These are phyloP conservation scores for Porites australiensis DNA, from an alignment of 64 coral and sea anemone genomes.

Conservation along the genomic window DNA sequence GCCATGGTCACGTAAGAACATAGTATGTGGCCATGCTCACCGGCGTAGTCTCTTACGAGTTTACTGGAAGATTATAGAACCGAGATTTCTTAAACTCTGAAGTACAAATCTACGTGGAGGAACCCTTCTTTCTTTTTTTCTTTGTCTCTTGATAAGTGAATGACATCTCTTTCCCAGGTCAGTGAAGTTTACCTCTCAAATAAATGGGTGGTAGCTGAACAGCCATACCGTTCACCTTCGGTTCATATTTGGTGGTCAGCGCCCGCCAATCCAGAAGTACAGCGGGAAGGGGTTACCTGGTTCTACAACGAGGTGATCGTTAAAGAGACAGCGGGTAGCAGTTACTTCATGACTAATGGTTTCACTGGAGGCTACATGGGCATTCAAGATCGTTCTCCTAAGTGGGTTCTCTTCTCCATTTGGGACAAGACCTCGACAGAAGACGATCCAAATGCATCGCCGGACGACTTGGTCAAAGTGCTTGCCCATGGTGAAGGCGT, in stretches of 20 bases:
- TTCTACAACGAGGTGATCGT: slow-evolving; percentile 50
- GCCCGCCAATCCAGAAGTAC: slow-evolving; percentile 34
- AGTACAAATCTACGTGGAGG: no score
- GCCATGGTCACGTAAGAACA: no score
- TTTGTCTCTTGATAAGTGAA: no score
- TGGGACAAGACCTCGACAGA: slow-evolving; percentile 60
- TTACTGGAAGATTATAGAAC: no score
- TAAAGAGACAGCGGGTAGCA: slow-evolving; percentile 2
- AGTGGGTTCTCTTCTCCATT: slow-evolving; percentile 57
- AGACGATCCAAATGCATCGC: slow-evolving; percentile 45
- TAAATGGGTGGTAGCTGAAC: not conserved
- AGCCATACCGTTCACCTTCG: slow-evolving; percentile 12
- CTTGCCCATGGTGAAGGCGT: slow-evolving; percentile 36
- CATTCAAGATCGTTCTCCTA: slow-evolving; percentile 53
- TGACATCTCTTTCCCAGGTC: no score
- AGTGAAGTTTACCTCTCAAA: slow-evolving; percentile 10
- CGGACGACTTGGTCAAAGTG: slow-evolving; percentile 38
- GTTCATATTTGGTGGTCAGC: slow-evolving; percentile 61
- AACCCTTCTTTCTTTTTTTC: no score
- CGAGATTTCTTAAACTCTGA: no score
- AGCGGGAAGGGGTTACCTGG: slow-evolving; percentile 33
- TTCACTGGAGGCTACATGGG: slow-evolving; percentile 55
- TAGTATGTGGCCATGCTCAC: no score
- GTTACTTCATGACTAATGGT: slow-evolving; percentile 59
- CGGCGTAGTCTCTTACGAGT: no score